Evolutionary conservation across 2,888 invertebrate species (phyloP).

Genomic region (Troides helena): DNA sequence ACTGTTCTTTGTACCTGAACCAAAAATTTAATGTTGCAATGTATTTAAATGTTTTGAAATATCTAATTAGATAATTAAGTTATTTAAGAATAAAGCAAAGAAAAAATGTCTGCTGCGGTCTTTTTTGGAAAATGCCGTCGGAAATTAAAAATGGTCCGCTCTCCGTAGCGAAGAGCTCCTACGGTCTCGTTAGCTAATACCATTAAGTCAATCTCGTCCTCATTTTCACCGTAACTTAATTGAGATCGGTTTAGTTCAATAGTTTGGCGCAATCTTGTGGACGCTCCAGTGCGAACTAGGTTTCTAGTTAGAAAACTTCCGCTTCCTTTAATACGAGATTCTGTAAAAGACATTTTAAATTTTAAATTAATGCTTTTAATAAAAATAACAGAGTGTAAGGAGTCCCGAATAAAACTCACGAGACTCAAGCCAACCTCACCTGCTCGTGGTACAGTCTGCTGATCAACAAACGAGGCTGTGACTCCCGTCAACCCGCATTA

Average conservation of each 20-base stretch:
- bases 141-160: not conserved
- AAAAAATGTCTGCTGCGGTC: not conserved
- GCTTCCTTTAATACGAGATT: not conserved
- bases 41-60: no score
- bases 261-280: slow-evolving; percentile 27
- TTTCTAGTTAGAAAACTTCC: slow-evolving; percentile 17
- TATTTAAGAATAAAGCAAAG: no score
- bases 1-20: no score
- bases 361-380: not conserved
- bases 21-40: no score
- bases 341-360: not conserved
- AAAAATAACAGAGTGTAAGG: no score
- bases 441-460: no score
- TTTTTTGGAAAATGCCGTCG: not conserved
- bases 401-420: no score
- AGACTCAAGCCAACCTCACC: no score
- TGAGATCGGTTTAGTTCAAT: slow-evolving; percentile 27
- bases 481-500: no score
- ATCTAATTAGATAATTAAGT: no score
- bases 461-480: no score
- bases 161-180: slow-evolving; percentile 16
- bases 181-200: slow-evolving; percentile 24
- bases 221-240: slow-evolving; percentile 29
- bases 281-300: slow-evolving; percentile 12
- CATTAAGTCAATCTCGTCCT: slow-evolving; percentile 29